These are phyloP conservation scores for Umimayanthus kanabou DNA, from an alignment of 92 coral and sea anemone genomes.

Conservation along the genomic window DNA sequence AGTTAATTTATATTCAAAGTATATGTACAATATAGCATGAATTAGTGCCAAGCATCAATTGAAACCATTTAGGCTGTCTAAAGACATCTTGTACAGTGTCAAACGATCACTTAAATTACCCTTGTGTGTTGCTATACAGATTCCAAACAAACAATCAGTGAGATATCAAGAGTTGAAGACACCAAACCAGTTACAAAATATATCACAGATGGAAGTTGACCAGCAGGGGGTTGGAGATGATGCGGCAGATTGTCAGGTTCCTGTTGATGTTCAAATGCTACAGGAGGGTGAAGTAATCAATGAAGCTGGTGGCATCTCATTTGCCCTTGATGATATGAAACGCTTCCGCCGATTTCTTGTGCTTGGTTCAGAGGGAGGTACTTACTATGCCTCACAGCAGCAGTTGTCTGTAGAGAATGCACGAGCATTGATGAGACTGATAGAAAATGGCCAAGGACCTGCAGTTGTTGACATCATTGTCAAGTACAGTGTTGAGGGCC, in stretches of 20 bases:
- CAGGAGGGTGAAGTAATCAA: conserved; percentile 60
- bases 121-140: background rate
- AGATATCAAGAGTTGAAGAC: background rate
- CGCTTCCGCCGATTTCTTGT: conserved; percentile 85
- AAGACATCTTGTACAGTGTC: too few species aligned
- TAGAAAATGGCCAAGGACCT: conserved; percentile 72
- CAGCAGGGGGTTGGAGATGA: background rate
- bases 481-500: conserved; percentile 82
- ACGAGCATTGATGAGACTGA: conserved; percentile 62
- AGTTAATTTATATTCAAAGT: too few species aligned
- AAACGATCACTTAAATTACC: too few species aligned
- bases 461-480: conserved; percentile 75
- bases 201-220: background rate
- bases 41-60: too few species aligned
- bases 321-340: conserved; percentile 80
- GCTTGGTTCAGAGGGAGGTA: conserved; percentile 84
- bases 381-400: conserved; percentile 69
- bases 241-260: background rate
- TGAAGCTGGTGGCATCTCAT: conserved; percentile 85
- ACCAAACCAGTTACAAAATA: background rate
- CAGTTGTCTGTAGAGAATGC: conserved; percentile 80
- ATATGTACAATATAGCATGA: too few species aligned
- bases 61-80: too few species aligned
- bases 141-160: background rate
- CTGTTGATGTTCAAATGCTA: background rate